phyloP scores from a whole-genome alignment of 2,888 invertebrate species.

The Ceratothoa steindachneri region DNA sequence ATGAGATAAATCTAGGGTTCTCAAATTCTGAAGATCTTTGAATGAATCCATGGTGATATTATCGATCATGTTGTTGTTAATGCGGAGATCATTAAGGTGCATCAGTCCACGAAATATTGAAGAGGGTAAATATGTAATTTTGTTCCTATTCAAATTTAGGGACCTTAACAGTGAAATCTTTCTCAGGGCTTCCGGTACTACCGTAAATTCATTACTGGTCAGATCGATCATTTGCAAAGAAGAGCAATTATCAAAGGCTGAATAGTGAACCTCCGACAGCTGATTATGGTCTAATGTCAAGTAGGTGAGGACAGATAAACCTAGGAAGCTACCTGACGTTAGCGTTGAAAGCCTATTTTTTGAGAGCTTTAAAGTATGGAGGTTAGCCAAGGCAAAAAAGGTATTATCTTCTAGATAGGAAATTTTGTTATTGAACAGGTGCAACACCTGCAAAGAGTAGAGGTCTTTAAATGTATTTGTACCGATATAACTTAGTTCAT shows the following conservation, averaged over 20 bases:
- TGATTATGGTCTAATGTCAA: constrained; percentile 81
- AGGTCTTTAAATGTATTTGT: constrained; percentile 80
- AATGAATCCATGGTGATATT: constrained; percentile 56
- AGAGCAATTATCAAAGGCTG: constrained; percentile 85
- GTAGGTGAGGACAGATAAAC: constrained; percentile 77
- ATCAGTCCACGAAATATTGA: constrained; percentile 78
- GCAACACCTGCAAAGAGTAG: constrained; percentile 78
- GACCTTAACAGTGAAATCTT: constrained; percentile 81
- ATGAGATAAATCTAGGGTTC: constrained; percentile 75
- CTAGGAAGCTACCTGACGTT: constrained; percentile 80
- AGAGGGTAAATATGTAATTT: constrained; percentile 73
- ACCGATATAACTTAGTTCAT: constrained; percentile 72
- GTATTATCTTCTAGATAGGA: constrained; percentile 80
- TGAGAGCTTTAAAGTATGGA: constrained; percentile 82
- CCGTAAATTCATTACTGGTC: constrained; percentile 76
- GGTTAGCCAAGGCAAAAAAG: constrained; percentile 84
- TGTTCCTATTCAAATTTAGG: constrained; percentile 87
- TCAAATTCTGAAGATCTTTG: constrained; percentile 57
- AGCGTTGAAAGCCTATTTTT: constrained; percentile 79
- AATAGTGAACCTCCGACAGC: constrained; percentile 75
- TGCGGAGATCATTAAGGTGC: constrained; percentile 58
- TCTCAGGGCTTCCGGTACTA: constrained; percentile 73
- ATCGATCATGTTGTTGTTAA: constrained; percentile 53
- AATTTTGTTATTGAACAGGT: constrained; percentile 76
- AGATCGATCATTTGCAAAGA: constrained; percentile 83